Evolutionary conservation across 2,113 vertebrate species (phyloP), one percentile per base, ranked within the genome.

Genomic region (Dissostichus mawsoni): DNA sequence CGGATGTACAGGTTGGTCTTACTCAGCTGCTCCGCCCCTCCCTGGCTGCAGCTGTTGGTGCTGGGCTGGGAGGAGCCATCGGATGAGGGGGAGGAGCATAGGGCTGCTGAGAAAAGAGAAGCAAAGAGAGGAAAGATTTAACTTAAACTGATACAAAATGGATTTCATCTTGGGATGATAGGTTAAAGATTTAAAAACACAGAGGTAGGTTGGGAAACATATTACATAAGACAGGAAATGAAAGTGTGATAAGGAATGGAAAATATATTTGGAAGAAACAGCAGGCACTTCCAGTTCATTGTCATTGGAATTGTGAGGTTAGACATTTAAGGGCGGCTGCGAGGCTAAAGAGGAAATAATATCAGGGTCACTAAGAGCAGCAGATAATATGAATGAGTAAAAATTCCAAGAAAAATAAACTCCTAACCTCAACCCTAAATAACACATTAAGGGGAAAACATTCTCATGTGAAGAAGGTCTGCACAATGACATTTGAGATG

Each of bases 1-100:
- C 98, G 96, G 88, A 99, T 99, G 86, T 99, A 99, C 94, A 99
- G 95, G 96, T 99, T 99, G 92, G 98, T 99, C 96, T 98, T 99
- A 96, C 98, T 99, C 94, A 99, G 95, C 95, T 98, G 98, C 91
- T 99, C 98, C 68, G 96, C 96, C 1, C 95, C 97, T 88, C 91
- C 92, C 81, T 93, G 94, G 96, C 95, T 98, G 96, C 95, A 96
- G 95, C 97, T 98, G 95, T 98, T 98, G 94, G 97, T 97, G 96
- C 97, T 98, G 90, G 97, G 94, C 97, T 99, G 95, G 97, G 97
- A 94, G 97, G 97, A 96, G 97, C 97, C 97, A 99, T 98, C 94
- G 97, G 97, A 92, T 98, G 97, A 92, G 96, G 96, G 95, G 97
- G 97, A 95, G 97, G 96, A 96, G 97, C 97, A 98, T 98, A 99